These are phyloP conservation scores for Darevskia mixta DNA, from an alignment of 2,797 vertebrate species.

Conservation along the genomic window DNA sequence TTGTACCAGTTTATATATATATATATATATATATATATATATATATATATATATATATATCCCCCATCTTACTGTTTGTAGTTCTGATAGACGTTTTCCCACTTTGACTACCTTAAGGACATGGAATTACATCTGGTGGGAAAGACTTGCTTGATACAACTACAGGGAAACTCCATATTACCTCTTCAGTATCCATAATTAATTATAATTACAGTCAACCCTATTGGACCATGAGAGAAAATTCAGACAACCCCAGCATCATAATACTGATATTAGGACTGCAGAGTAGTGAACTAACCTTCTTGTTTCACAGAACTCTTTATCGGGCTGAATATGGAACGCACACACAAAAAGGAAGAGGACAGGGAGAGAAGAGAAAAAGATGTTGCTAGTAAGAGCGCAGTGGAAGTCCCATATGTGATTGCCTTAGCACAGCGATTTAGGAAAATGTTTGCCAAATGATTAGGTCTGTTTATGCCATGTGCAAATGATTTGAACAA, in stretches of 20 bases:
- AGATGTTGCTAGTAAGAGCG: not conserved
- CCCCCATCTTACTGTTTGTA: not conserved
- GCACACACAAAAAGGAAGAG: not conserved
- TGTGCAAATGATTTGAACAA: not conserved
- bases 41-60: no score
- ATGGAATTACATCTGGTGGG: not conserved
- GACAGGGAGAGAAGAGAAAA: not conserved
- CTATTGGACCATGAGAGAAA: not conserved
- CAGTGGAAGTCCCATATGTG: not conserved
- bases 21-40: no score
- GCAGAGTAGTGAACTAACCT: not conserved
- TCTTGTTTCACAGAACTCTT: not conserved
- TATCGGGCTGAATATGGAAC: not conserved
- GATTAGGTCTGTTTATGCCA: not conserved
- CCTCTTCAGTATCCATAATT: not conserved
- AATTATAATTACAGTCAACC: not conserved
- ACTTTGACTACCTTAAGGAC: not conserved
- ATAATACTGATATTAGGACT: not conserved
- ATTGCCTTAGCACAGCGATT: not conserved
- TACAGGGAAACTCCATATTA: not conserved
- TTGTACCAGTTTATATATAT: slow-evolving; percentile 2
- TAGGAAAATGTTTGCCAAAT: not conserved
- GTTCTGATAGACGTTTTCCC: not conserved
- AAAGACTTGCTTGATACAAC: not conserved
- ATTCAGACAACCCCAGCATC: not conserved